A percentile compares a stretch with the other conserved stretches of the same genome.
Conservation (phyloP, 1,140 invertebrate genomes). For the Littorina saxatilis region DNA sequence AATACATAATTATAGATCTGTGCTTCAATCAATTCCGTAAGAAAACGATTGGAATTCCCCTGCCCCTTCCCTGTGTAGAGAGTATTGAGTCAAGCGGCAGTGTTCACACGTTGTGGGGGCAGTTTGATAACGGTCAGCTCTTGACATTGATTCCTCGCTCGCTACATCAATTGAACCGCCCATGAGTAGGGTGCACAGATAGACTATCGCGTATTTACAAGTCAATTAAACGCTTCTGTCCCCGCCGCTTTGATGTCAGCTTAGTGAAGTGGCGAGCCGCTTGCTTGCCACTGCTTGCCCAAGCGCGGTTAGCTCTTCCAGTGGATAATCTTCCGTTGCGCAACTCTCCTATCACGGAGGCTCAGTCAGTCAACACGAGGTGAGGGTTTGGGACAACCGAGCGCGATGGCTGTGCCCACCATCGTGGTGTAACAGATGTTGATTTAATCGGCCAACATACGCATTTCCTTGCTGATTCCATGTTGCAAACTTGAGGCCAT, state of each 20-base stretch:
- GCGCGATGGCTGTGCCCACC: background rate
- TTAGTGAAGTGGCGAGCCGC: background rate
- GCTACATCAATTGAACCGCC: background rate
- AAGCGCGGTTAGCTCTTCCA: background rate
- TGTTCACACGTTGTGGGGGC: background rate
- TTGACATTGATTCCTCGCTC: background rate
- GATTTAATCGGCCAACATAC: background rate
- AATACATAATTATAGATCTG: too few species aligned
- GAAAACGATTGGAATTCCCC: background rate
- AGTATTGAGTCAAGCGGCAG: background rate
- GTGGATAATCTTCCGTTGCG: constrained; percentile 14
- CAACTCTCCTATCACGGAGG: background rate
- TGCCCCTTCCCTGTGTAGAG: background rate
- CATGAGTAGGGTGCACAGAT: background rate
- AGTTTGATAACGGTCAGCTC: background rate
- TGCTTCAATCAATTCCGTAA: too few species aligned
- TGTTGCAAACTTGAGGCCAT: background rate
- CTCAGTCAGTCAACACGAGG: background rate
- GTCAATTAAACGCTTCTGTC: constrained; percentile 6
- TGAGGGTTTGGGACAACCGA: background rate
- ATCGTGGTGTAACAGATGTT: background rate
- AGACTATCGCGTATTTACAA: constrained; percentile 13
- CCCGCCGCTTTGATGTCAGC: constrained; percentile 1
- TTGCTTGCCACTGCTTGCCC: background rate
- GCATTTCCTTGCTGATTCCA: background rate